Base-by-base conservation (phyloP, 2,113 vertebrate genomes). In the Jaculus jaculus region DNA sequence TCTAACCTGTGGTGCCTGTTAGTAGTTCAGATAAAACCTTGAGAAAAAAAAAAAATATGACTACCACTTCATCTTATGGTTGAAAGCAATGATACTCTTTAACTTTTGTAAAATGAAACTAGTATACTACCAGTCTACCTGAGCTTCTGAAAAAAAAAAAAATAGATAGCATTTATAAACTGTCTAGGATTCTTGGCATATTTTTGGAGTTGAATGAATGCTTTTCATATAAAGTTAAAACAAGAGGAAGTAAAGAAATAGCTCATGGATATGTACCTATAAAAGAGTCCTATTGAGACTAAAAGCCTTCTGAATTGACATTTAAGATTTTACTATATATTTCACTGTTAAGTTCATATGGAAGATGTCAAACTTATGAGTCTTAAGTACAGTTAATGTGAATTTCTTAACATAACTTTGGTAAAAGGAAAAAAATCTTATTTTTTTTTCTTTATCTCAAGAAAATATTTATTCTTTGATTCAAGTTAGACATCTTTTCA, bases 381-480 rank as follows among this genome's bases (percentile, higher is more conserved):
- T 0, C 66, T 92, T 66, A 83, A 42, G 79, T 68, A 60, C 32
- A 87, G 6, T 18, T 78, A 68, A 82, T 51, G 42, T 51, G 13
- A 89, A 82, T 65, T 86, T 47, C 51, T 92, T n/a, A 69, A 54
- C 93, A 61, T 72, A 85, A 81, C 39, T 89, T 61, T 89, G 37
- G 32, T 89, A 74, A n/a, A 26, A 68, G 23, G 34, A 13, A 47
- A 47, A 47, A 47, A 47, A 47, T 47, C 42, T 47, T 47, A 47
- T 47, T 3, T 63, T 30, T 63, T 30, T 91, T 51, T 16, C 13
- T 85, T 54, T 37, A 54, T 91, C 12, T 71, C 34, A 17, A 17
- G 4, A 58, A 77, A 73, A 69, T 87, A 28, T 73, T 34, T 91
- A 26, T 60, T 81, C 5, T 11, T 34, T 72, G 18, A 77, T 66